phyloP scores from a whole-genome alignment of 2,113 vertebrate genomes.

The Sylvicapra grimmia region DNA sequence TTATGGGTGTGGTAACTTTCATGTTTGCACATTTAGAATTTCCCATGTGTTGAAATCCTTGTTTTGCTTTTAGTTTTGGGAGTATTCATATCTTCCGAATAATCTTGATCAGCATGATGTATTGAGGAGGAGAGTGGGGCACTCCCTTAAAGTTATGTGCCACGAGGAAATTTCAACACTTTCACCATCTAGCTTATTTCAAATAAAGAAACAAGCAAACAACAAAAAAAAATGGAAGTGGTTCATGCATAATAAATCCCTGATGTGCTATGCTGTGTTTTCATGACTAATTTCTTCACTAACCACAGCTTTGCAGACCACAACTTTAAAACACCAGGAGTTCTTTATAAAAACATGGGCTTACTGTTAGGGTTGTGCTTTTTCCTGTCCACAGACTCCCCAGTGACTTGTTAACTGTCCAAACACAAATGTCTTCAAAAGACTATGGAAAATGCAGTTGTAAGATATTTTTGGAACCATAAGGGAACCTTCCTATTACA shows the following conservation, averaged over 20 bases:
- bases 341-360: constrained; percentile 73
- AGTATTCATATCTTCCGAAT: neutral
- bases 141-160: constrained; percentile 14
- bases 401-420: constrained; percentile 73
- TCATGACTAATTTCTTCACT: constrained; percentile 81
- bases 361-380: constrained; percentile 73
- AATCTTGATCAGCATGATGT: constrained; percentile 11
- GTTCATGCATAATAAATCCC: constrained; percentile 73
- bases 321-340: constrained; percentile 76
- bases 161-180: constrained; percentile 38
- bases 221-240: constrained; percentile 49
- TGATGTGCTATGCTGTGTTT: constrained; percentile 72
- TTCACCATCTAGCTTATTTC: constrained; percentile 60
- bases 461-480: constrained; percentile 46
- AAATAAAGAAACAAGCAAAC: constrained; percentile 61
- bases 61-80: neutral
- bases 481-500: constrained; percentile 30
- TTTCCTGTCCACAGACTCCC: constrained; percentile 72
- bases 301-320: constrained; percentile 74
- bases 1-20: constrained; percentile 39
- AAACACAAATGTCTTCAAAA: constrained; percentile 62
- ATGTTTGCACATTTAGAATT: neutral
- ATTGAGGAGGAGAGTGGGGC: neutral
- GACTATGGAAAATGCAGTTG: constrained; percentile 52
- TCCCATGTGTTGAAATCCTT: constrained; percentile 36